These are phyloP conservation scores for Hemaris fuciformis DNA, from an alignment of 2,888 invertebrate genomes.

Conservation along the genomic window DNA sequence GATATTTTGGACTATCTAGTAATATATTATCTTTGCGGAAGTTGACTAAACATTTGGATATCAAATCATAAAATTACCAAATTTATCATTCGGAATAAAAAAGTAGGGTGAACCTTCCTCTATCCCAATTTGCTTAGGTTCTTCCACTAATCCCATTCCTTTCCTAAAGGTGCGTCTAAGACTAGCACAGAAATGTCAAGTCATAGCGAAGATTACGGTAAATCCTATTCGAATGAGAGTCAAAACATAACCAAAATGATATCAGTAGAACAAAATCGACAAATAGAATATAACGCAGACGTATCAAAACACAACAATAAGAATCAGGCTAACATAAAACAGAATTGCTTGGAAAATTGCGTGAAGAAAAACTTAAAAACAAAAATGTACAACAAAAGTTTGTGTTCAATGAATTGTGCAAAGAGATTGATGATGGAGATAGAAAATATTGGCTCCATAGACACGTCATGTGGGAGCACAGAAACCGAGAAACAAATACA, in stretches of 20 bases:
- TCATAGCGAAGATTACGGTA: slow-evolving; percentile 24
- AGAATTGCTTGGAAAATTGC: neutral
- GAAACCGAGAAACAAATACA: slow-evolving; percentile 50
- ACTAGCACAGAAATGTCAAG: slow-evolving; percentile 30
- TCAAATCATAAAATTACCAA: too few relatives aligned
- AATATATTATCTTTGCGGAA: too few relatives aligned
- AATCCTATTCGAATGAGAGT: neutral
- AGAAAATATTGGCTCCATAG: slow-evolving; percentile 29
- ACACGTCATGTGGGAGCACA: slow-evolving; percentile 32
- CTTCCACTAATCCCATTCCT: slow-evolving; percentile 11
- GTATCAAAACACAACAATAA: neutral
- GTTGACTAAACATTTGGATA: too few relatives aligned
- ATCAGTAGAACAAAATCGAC: neutral
- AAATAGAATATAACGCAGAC: neutral
- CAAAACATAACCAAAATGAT: neutral
- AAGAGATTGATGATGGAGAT: slow-evolving; percentile 23
- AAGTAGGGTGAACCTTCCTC: neutral
- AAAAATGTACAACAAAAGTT: slow-evolving; percentile 25
- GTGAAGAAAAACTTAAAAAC: slow-evolving; percentile 3
- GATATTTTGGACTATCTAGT: too few relatives aligned
- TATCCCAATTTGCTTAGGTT: neutral
- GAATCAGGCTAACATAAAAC: neutral
- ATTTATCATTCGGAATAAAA: neutral
- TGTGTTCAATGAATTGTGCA: slow-evolving; percentile 53
- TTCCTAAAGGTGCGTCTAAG: slow-evolving; percentile 39